Evolutionary conservation across 2,113 vertebrate genomes (phyloP).

Genomic region (Rattus rattus): DNA sequence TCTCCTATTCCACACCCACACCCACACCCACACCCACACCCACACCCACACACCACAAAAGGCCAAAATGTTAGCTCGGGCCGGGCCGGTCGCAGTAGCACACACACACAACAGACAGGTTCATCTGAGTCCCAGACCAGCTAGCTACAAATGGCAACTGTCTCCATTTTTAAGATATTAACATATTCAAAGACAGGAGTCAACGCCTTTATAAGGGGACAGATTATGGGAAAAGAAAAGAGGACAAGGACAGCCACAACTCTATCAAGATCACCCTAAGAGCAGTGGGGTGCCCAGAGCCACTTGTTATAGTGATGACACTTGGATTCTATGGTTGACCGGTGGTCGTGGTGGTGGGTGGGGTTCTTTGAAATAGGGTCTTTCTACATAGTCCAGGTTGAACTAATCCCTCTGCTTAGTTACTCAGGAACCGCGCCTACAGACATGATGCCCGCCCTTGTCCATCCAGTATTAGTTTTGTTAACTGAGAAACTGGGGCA

Average conservation of each 20-base stretch:
- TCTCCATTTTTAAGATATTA: not conserved
- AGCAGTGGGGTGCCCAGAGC: not conserved
- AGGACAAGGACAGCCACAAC: not conserved
- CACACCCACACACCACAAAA: not conserved
- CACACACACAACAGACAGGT: not conserved
- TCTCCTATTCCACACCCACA: not conserved
- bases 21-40: too few species aligned
- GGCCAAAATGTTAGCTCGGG: not conserved
- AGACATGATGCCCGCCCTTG: fast-evolving
- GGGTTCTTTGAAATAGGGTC: not conserved
- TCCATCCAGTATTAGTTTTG: not conserved
- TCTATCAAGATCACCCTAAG: not conserved
- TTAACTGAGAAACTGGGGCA: not conserved
- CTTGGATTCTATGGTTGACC: not conserved
- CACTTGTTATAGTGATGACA: not conserved
- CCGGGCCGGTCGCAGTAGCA: not conserved
- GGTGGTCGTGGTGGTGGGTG: not conserved
- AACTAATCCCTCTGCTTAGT: not conserved
- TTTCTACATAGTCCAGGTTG: not conserved
- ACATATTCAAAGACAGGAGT: not conserved
- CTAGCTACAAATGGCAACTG: not conserved
- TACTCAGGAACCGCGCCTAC: not conserved
- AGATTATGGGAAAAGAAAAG: not conserved
- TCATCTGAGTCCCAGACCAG: not conserved
- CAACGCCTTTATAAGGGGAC: not conserved